A percentile compares a stretch with the other conserved stretches of the same genome.
Evolutionary conservation across 2,888 invertebrate genomes (phyloP).

Genomic region (Hyalella azteca): DNA sequence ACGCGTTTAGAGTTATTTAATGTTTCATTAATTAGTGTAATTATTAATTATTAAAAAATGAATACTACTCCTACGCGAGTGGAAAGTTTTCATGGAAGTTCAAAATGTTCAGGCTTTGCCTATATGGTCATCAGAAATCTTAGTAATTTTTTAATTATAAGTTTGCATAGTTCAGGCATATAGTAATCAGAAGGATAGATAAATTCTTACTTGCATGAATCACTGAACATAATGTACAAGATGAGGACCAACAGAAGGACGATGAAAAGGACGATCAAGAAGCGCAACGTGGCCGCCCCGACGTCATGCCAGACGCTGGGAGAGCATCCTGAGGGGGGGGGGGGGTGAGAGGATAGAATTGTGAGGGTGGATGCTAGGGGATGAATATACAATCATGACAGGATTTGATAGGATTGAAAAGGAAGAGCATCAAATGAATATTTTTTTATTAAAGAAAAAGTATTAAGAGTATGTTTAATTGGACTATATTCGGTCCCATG

Average conservation of each 20-base stretch:
- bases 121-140: not conserved
- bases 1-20: not conserved
- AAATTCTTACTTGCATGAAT: not conserved
- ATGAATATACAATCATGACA: not conserved
- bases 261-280: not conserved
- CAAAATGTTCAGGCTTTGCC: not conserved
- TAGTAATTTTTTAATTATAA: not conserved
- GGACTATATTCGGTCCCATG: not conserved
- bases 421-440: not conserved
- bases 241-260: not conserved
- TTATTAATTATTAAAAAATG: not conserved
- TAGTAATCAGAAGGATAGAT: not conserved
- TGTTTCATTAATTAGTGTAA: not conserved
- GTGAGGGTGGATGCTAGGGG: not conserved
- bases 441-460: not conserved
- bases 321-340: not conserved
- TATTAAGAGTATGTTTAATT: not conserved
- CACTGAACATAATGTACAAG: not conserved
- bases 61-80: not conserved
- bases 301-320: not conserved
- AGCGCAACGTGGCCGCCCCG: not conserved
- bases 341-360: not conserved
- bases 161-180: not conserved
- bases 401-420: too few relatives aligned
- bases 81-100: not conserved